Percentiles rank a stretch among this genome's conserved stretches.
Evolutionary conservation across 2,797 vertebrate genomes (phyloP).

Genomic region (Sebastiscus tertius): DNA sequence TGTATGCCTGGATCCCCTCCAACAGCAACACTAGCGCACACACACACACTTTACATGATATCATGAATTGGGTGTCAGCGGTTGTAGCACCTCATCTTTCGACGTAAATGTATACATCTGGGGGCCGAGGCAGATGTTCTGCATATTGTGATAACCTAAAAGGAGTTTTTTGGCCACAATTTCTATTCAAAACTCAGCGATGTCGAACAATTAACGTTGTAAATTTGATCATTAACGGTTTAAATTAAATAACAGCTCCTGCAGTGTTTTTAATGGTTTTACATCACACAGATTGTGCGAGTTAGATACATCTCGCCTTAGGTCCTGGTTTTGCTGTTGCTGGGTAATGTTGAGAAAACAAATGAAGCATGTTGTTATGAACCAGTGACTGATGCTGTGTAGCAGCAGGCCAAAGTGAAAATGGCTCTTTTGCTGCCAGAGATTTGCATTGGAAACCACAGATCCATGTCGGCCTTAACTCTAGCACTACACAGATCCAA

Average conservation of each 20-base stretch:
- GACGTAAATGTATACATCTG: conserved; percentile 49
- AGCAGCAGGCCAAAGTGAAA: conserved; percentile 72
- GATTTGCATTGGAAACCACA: conserved; percentile 75
- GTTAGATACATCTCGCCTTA: conserved; percentile 21
- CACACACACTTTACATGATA: conserved; percentile 64
- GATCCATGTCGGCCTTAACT: conserved; percentile 61
- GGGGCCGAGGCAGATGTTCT: conserved; percentile 66
- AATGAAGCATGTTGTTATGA: conserved; percentile 69
- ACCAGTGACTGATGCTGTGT: conserved; percentile 64
- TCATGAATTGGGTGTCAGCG: conserved; percentile 72
- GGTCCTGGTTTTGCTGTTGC: conserved; percentile 53
- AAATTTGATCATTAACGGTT: conserved; percentile 7
- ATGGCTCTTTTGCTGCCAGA: conserved; percentile 66
- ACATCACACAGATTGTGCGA: conserved; percentile 29
- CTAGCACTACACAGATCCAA: conserved; percentile 41
- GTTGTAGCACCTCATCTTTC: conserved; percentile 71
- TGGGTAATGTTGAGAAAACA: conserved; percentile 66
- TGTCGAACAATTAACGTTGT: conserved; percentile 3
- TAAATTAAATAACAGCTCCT: conserved; percentile 5
- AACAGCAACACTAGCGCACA: conserved; percentile 71
- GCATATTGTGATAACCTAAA: conserved; percentile 24
- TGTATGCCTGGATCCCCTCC: conserved; percentile 78
- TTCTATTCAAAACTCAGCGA: conserved; percentile 6
- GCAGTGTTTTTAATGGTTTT: conserved; percentile 16
- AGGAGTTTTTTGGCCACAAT: conserved; percentile 17